These are phyloP conservation scores for Sebastes melanostomus DNA, from an alignment of 2,797 vertebrate species.

Conservation along the genomic window DNA sequence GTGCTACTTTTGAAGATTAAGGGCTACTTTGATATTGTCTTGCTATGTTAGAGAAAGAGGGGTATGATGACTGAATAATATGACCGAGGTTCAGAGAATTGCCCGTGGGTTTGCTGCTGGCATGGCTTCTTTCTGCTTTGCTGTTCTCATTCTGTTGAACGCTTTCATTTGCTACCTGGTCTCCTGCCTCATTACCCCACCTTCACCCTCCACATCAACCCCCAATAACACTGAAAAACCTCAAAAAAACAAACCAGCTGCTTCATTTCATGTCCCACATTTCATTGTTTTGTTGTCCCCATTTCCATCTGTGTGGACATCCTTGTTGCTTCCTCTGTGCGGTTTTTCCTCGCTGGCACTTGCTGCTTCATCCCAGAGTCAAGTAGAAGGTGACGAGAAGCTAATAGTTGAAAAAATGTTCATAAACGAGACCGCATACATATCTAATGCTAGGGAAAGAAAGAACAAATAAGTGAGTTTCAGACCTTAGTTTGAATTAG, in stretches of 20 bases:
- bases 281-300: background rate
- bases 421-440: background rate
- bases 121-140: conserved; percentile 68
- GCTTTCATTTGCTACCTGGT: conserved; percentile 30
- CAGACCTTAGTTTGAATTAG: background rate
- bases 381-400: conserved; percentile 8
- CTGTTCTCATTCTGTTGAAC: conserved; percentile 38
- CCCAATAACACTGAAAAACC: background rate
- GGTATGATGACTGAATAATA: background rate
- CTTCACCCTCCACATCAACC: background rate
- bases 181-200: background rate
- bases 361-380: conserved; percentile 56
- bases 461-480: background rate
- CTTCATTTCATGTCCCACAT: conserved; percentile 25
- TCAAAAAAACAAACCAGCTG: background rate
- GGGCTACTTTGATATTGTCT: background rate
- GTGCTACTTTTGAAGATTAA: background rate
- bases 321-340: conserved; percentile 46
- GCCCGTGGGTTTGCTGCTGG: conserved; percentile 46
- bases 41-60: background rate
- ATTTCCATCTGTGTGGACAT: conserved; percentile 31
- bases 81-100: conserved; percentile 12
- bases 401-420: background rate
- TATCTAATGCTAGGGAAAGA: background rate
- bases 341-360: conserved; percentile 47